These are phyloP conservation scores for Florisuga fusca DNA, from an alignment of 2,797 vertebrate genomes.

Conservation along the genomic window DNA sequence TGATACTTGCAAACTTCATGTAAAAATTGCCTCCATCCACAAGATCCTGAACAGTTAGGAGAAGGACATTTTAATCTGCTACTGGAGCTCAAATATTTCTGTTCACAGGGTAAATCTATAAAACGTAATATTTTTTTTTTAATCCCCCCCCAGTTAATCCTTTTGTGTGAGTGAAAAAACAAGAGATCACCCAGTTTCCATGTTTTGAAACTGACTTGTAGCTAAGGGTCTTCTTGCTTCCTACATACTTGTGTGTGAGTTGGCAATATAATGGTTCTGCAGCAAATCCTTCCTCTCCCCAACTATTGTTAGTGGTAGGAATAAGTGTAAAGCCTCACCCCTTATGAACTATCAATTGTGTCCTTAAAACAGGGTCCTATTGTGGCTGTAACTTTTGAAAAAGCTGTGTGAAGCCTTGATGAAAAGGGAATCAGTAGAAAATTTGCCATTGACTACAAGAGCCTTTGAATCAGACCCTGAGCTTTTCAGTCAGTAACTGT, in stretches of 20 bases:
- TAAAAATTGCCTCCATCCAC: neutral
- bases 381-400: neutral
- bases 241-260: neutral
- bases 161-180: neutral
- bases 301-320: neutral
- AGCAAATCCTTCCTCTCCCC: neutral
- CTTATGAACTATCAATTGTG: neutral
- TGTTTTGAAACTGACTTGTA: neutral
- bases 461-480: conserved; percentile 18
- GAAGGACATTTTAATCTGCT: neutral
- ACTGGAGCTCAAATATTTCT: neutral
- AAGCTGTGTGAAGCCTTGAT: neutral
- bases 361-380: neutral
- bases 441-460: neutral
- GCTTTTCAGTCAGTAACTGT: conserved; percentile 57
- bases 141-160: neutral
- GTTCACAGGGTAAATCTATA: neutral
- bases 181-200: neutral
- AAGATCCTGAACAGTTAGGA: neutral
- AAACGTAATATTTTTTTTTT: neutral
- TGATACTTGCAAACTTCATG: neutral
- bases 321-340: neutral
- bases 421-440: neutral
- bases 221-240: neutral
- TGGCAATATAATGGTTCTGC: neutral